phyloP scores from a whole-genome alignment of 1,140 invertebrate species.

The Akabosia matsudoensis region DNA sequence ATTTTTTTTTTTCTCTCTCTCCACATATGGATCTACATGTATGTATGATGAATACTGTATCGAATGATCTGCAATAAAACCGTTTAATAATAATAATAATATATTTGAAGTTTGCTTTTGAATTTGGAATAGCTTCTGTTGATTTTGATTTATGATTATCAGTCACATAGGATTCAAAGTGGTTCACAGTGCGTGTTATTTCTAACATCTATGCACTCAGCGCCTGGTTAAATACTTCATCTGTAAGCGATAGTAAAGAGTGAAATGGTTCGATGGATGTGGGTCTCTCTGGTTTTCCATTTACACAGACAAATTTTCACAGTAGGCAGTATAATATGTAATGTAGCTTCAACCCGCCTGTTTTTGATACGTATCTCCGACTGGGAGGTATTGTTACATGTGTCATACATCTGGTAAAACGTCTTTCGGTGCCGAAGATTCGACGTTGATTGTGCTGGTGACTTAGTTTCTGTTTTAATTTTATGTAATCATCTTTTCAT shows the following conservation, averaged over 20 bases:
- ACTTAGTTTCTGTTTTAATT: slow-evolving; percentile 7
- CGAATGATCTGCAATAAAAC: too few species aligned
- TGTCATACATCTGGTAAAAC: neutral
- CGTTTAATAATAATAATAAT: too few species aligned
- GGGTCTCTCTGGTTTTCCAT: slow-evolving; percentile 18
- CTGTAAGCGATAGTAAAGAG: neutral
- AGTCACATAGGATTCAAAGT: too few species aligned
- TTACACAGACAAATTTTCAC: slow-evolving; percentile 5
- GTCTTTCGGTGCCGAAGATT: neutral
- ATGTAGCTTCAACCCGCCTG: neutral
- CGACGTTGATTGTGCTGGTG: neutral
- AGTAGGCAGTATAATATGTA: neutral
- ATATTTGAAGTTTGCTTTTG: too few species aligned
- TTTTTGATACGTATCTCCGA: neutral
- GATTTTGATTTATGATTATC: too few species aligned
- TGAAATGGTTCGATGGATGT: slow-evolving; percentile 17
- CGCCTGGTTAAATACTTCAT: neutral
- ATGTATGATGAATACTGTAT: too few species aligned
- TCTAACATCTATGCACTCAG: neutral
- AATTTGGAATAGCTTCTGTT: too few species aligned
- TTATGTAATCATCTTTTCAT: neutral
- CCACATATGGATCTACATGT: too few species aligned
- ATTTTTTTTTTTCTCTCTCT: too few species aligned
- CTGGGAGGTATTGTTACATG: neutral
- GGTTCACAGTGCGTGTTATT: too few species aligned